Conservation (phyloP, 2,797 vertebrate genomes). For the Etheostoma perlongum region DNA sequence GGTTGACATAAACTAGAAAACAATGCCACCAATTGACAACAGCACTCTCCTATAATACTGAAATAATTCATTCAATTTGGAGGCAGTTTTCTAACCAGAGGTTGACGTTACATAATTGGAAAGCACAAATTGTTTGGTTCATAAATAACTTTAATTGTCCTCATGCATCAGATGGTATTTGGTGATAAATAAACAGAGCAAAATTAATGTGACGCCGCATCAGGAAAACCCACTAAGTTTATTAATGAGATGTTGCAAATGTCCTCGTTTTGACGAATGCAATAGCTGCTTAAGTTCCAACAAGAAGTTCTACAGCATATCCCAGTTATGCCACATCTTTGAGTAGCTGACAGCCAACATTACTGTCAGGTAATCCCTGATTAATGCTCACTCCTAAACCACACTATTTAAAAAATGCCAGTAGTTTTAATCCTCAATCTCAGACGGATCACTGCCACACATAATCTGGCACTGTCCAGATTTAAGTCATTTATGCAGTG, state of each 20-base stretch:
- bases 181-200: slow-evolving; percentile 18
- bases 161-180: slow-evolving; percentile 18
- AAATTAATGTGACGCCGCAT: neutral
- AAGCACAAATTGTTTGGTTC: slow-evolving; percentile 8
- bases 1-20: neutral
- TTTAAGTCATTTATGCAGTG: too few species aligned
- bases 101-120: slow-evolving; percentile 8
- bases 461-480: too few species aligned
- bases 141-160: slow-evolving; percentile 32
- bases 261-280: slow-evolving; percentile 36
- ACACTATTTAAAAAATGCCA: slow-evolving; percentile 12
- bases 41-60: neutral
- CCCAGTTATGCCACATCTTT: slow-evolving; percentile 7
- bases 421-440: neutral
- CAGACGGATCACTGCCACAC: too few species aligned
- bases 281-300: slow-evolving; percentile 13
- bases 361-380: slow-evolving; percentile 6
- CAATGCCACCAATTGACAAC: neutral
- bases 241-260: slow-evolving; percentile 34
- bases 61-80: neutral
- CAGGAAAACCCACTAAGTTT: slow-evolving; percentile 13
- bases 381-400: slow-evolving; percentile 4
- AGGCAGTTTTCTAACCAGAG: neutral
- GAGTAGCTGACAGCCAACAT: slow-evolving; percentile 17
- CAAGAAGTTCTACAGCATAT: slow-evolving; percentile 1